Base-by-base conservation (phyloP, 1,140 invertebrate species). In the Oreohelix idahoensis region DNA sequence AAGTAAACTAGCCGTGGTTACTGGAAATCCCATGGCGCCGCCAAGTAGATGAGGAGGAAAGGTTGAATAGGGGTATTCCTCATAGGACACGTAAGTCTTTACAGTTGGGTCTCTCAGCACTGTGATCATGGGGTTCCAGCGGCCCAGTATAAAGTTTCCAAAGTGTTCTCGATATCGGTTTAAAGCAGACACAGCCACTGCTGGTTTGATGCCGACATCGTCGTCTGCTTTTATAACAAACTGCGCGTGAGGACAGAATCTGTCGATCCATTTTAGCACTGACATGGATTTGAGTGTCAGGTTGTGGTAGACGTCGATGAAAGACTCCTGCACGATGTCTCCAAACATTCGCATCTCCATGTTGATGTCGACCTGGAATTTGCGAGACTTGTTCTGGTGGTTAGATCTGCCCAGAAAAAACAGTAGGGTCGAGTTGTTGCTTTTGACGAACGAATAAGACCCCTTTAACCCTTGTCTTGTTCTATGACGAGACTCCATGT, bases 201-300 rank as follows among this genome's bases (percentile, higher is more conserved):
- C 77, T 51, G 85, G 78, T 51, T 88, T 86, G 20, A 88, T 81
- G 74, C 49, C 85, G 35, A 86, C 80, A 51, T 88, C 87, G 32
- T 94, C 94, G 84, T 94, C 94, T 13, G 92, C 91, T 87, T 94
- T 94, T 69, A 94, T 86, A 38, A 94, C 83, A 81, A 88, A 92
- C 81, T 83, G 85, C 1, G 95, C 95, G 85, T 94, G 93, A 83
- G 87, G 87, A 90, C 93, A 95, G 91, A 95, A 94, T 89, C 95
- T 94, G 15, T 94, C 93, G 70, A 95, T 94, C 95, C 96, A 97
- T 90, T 96, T 96, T 32, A 97, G 93, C 10, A 95, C 95, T 94
- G 96, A 96, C 10, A 96, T 94, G 92, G 96, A 95, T 92, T 97
- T 97, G 87, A 96, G 96, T 0, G 96, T 97, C 92, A 97, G 94